Conservation (phyloP, 1,140 invertebrate species). For the Dreissena rostriformis region DNA sequence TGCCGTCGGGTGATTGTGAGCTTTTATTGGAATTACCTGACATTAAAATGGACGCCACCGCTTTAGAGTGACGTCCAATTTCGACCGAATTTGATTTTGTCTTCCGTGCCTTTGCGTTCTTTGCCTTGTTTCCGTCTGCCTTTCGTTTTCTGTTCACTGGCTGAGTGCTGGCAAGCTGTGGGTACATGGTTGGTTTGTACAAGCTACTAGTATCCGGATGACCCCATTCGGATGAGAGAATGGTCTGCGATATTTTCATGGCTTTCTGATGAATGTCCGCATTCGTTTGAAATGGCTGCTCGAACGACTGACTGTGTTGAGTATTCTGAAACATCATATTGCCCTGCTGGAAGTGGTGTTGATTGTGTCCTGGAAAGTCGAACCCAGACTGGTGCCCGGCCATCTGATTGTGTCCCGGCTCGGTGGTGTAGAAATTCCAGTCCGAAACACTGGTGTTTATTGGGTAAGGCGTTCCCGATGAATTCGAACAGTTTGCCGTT, state of each 20-base stretch:
- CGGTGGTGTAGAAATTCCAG: slow-evolving; percentile 43
- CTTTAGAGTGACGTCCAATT: slow-evolving; percentile 43
- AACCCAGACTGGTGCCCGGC: not conserved
- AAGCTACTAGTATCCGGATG: not conserved
- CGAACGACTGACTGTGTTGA: not conserved
- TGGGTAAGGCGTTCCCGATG: slow-evolving; percentile 16
- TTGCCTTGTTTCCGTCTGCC: not conserved
- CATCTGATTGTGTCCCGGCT: slow-evolving; percentile 3
- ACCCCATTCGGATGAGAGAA: slow-evolving; percentile 30
- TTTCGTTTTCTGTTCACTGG: slow-evolving; percentile 25
- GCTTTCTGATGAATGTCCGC: slow-evolving; percentile 50
- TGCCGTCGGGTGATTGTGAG: not conserved
- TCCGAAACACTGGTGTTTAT: slow-evolving; percentile 38
- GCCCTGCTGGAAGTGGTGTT: not conserved
- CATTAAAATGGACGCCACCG: slow-evolving; percentile 49
- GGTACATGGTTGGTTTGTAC: slow-evolving; percentile 40
- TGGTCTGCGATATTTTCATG: slow-evolving; percentile 50
- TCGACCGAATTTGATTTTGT: slow-evolving; percentile 22
- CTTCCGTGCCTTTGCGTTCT: slow-evolving; percentile 20
- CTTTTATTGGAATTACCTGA: slow-evolving; percentile 10
- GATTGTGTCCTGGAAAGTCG: not conserved
- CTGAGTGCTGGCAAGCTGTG: slow-evolving; percentile 9
- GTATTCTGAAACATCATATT: not conserved
- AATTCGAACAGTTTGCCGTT: not conserved
- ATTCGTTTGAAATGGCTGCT: slow-evolving; percentile 27